A percentile compares a stretch with the other conserved stretches of the same genome.
Conservation (phyloP, 2,797 vertebrate species). For the Sphaeramia orbicularis region DNA sequence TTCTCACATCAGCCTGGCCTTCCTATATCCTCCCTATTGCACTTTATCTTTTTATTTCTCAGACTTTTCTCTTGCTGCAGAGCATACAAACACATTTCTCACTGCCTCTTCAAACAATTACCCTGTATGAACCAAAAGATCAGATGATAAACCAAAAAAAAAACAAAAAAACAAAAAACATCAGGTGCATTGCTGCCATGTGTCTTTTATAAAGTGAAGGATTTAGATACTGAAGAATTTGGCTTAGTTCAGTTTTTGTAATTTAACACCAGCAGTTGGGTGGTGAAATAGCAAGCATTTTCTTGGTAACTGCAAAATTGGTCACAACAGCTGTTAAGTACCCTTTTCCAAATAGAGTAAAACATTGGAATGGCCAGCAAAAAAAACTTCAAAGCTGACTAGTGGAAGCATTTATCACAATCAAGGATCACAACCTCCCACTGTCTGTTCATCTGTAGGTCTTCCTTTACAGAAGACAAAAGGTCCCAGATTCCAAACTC, state of each 20-base stretch:
- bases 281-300: conserved; percentile 10
- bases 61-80: conserved; percentile 23
- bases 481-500: conserved; percentile 15
- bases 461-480: conserved; percentile 4
- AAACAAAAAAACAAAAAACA: too few relatives aligned
- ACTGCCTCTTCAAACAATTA: conserved; percentile 27
- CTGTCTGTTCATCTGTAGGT: conserved; percentile 13
- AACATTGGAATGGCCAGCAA: conserved; percentile 10
- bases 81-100: conserved; percentile 12
- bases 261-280: conserved; percentile 5
- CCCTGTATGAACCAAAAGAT: conserved; percentile 30
- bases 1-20: conserved; percentile 23
- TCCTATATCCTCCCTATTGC: conserved; percentile 35
- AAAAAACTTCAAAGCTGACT: conserved; percentile 19
- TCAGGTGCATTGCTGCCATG: neutral
- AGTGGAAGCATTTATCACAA: conserved; percentile 4
- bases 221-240: neutral
- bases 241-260: neutral
- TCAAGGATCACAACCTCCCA: conserved; percentile 7
- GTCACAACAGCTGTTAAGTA: neutral
- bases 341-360: conserved; percentile 2
- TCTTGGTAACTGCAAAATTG: conserved; percentile 18
- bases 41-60: conserved; percentile 27
- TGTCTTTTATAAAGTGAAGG: neutral
- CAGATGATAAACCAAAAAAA: conserved; percentile 25